Percentiles rank a stretch among this genome's conserved stretches.
Evolutionary conservation across 2,113 vertebrate species (phyloP).

Genomic region (Apistogramma diplotaenia): DNA sequence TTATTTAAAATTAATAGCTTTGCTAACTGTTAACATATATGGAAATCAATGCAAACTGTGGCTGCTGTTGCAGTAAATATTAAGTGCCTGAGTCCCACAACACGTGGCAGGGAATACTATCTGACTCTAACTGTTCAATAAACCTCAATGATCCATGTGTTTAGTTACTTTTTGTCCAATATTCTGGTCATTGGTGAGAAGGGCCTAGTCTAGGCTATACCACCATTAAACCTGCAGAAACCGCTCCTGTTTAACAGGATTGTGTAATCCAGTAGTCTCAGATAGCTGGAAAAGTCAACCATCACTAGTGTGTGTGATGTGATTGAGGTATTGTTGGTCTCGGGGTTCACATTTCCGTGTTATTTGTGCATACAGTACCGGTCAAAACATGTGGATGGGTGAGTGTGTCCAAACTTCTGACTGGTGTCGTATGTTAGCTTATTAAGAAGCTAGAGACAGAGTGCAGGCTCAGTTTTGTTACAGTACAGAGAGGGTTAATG

Average conservation of each 20-base stretch:
- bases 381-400: too few relatives aligned
- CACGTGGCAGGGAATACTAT: not conserved
- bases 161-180: not conserved
- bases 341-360: too few relatives aligned
- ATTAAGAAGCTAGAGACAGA: not conserved
- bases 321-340: too few relatives aligned
- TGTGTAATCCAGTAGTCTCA: not conserved
- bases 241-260: not conserved
- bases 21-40: not conserved
- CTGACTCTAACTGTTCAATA: not conserved
- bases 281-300: too few relatives aligned
- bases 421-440: too few relatives aligned
- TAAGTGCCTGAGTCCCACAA: not conserved
- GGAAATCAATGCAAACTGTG: not conserved
- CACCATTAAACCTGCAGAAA: not conserved
- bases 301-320: too few relatives aligned
- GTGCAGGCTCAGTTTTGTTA: not conserved
- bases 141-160: not conserved
- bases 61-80: not conserved
- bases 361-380: too few relatives aligned
- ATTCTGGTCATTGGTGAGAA: not conserved
- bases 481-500: not conserved
- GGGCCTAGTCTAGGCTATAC: not conserved
- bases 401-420: too few relatives aligned
- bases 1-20: not conserved